Evolutionary conservation across 1,140 invertebrate genomes (phyloP).

Genomic region (Lepidotrigona ventralis): DNA sequence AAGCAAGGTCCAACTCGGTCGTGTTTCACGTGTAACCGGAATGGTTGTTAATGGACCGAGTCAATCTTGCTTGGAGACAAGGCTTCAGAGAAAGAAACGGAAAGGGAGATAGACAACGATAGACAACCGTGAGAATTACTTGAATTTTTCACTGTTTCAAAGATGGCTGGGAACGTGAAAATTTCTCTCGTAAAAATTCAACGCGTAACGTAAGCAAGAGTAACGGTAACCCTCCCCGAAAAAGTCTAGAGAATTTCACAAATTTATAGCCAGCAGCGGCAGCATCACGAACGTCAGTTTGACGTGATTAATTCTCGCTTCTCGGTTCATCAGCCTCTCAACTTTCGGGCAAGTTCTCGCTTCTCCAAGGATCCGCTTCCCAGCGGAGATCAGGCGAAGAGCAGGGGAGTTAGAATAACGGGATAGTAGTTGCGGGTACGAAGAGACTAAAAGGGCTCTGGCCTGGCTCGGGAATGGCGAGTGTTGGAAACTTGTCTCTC

Average conservation of each 20-base stretch:
- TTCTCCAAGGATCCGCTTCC: conserved; percentile 59
- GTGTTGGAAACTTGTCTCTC: conserved; percentile 63
- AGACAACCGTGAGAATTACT: conserved; percentile 32
- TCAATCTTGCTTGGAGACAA: conserved; percentile 37
- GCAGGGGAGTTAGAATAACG: conserved; percentile 65
- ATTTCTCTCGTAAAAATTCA: neutral
- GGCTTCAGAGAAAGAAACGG: conserved; percentile 23
- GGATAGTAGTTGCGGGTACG: conserved; percentile 49
- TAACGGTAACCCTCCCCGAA: neutral
- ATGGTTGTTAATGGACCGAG: conserved; percentile 48
- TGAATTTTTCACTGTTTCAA: neutral
- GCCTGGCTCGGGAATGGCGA: conserved; percentile 33
- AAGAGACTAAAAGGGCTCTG: conserved; percentile 46
- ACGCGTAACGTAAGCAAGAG: neutral
- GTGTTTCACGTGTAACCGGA: conserved; percentile 27
- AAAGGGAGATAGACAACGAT: conserved; percentile 27
- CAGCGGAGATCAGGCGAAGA: conserved; percentile 48
- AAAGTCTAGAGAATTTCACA: neutral
- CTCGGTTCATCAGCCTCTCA: conserved; percentile 58
- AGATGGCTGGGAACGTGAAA: neutral
- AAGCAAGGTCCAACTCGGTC: conserved; percentile 23
- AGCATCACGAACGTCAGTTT: conserved; percentile 29
- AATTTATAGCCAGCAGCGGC: neutral
- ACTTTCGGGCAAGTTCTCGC: conserved; percentile 65
- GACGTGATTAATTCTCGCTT: conserved; percentile 70